These are phyloP conservation scores for Drosophila cognata DNA, from an alignment of 2,888 invertebrate species.

Conservation along the genomic window DNA sequence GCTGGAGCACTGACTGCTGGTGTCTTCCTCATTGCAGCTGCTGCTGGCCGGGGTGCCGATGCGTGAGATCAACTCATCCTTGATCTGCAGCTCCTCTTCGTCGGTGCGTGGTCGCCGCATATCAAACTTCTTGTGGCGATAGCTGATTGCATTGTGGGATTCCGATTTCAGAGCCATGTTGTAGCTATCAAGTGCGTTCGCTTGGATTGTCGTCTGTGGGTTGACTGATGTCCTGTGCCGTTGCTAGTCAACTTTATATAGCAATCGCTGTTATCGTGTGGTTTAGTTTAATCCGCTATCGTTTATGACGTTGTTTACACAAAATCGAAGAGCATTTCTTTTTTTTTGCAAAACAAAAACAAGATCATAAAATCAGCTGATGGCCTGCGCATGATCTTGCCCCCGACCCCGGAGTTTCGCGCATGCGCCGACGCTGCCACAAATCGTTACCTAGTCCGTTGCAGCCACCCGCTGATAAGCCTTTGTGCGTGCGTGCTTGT, in stretches of 20 bases:
- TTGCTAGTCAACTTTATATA: conserved; percentile 45
- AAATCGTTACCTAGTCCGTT: conserved; percentile 13
- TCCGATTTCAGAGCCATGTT: conserved; percentile 34
- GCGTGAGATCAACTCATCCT: conserved; percentile 49
- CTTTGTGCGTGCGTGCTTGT: conserved; percentile 64
- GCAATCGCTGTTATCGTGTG: conserved; percentile 34
- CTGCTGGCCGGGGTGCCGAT: conserved; percentile 30
- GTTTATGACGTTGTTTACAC: conserved; percentile 74
- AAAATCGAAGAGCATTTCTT: conserved; percentile 28
- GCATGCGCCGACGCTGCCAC: conserved; percentile 39
- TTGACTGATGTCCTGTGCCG: conserved; percentile 62
- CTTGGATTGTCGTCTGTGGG: conserved; percentile 17
- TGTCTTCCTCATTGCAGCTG: conserved; percentile 35
- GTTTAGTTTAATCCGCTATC: conserved; percentile 40
- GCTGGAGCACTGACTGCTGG: conserved; percentile 52
- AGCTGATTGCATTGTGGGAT: conserved; percentile 25
- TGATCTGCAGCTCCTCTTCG: conserved; percentile 41
- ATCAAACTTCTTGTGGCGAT: conserved; percentile 81
- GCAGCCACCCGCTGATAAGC: conserved; percentile 50
- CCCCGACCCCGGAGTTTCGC: conserved; percentile 20
- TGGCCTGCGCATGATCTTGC: conserved; percentile 28
- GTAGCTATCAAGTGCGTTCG: conserved; percentile 14
- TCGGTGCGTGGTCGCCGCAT: conserved; percentile 27
- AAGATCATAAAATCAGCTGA: conserved; percentile 59
- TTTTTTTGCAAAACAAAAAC: conserved; percentile 69